Base-by-base conservation (phyloP, 2,797 vertebrate genomes). In the Perodicticus potto region DNA sequence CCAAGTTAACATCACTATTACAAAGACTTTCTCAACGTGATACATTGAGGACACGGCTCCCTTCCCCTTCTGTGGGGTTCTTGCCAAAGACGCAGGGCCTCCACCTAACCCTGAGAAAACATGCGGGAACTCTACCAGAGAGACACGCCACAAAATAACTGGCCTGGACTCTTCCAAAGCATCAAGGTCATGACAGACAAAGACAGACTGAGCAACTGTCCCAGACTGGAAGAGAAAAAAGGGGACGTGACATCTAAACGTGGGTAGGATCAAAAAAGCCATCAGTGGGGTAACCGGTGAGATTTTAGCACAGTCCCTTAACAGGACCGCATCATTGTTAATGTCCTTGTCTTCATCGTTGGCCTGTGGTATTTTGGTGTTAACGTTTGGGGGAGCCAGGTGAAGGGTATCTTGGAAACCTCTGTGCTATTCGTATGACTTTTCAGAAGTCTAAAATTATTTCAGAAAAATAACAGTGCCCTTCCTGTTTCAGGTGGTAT, bases 391-490 rank as follows among this genome's bases (percentile, higher is more conserved):
- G 25, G 12, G 57, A 55, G 29, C 13, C 69, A 12, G 37, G 5
- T 70, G 67, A 55, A 80, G 61, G 49, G 37, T 19, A 23, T 20
- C 7, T 2, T 11, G 37, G 29, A 77, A 80, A 73, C 8, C 65
- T 40, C 40, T 9, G 32, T 3, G 43, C 23, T 80, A 32, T 82
- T 93, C 90, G 72, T 77, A 49, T 45, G 87, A 69, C 43, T 74
- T 90, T 78, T 86, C 23, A 87, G 43, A 83, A 86, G 37, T 83
- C 74, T 94, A 70, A 91, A 74, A 25, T 87, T 87, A 93, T 49
- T 89, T 86, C 83, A 73, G 65, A 95, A 86, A 84, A 80, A 53
- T 27, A 40, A 72, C 45, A 23, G 11, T 4, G 1, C 14, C 49
- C 57, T 95, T 89, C 57, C 69, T 61, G 29, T 72, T 80, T 83